Evolutionary conservation across 2,113 vertebrate genomes (phyloP), one percentile per base, ranked within the genome.

Genomic region (Sturnus vulgaris): DNA sequence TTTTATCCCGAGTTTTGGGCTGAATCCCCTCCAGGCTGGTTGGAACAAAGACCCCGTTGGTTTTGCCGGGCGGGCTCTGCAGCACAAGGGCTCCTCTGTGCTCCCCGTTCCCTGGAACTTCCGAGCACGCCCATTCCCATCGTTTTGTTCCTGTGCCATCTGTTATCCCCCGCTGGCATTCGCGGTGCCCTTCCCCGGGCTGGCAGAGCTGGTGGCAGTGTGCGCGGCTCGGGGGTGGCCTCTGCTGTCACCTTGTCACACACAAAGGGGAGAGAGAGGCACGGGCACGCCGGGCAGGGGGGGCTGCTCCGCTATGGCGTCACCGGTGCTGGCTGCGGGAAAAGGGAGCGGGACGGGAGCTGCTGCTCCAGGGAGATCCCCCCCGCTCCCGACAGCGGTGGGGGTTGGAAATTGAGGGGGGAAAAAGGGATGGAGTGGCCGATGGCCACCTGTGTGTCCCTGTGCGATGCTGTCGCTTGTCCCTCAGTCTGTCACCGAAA

Each of bases 61-160:
- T 63, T 82, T 75, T 44, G 89, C 31, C 39, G 73, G 61, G 91
- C 65, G n/a, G 47, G 79, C 86, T 89, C 72, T 91, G 96, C 95
- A 35, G 93, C n/a, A 93, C 90, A 95, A 85, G 89, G 59, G 84
- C 82, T 90, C 47, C 70, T 90, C 87, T 95, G 87, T 95, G 57
- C 35, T 66, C 37, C n/a, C 18, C 16, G 4, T 50, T 53, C 7
- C 30, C 10, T 64, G 15, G 85, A 96, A 96, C 96, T 96, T 96
- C 94, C 72, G 72, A 84, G 95, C 59, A 40, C 71, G 14, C 7
- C 4, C 35, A 24, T 90, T 73, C 78, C 53, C 63, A 12, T 3
- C 22, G 71, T 39, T 73, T 15, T 60, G 47, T 37, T 83, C 82
- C 47, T 2, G 79, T 10, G 9, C 96, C 96, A 92, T 93, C 95